These are phyloP conservation scores for Lysandra coridon DNA, from an alignment of 2,888 invertebrate species.

Conservation along the genomic window DNA sequence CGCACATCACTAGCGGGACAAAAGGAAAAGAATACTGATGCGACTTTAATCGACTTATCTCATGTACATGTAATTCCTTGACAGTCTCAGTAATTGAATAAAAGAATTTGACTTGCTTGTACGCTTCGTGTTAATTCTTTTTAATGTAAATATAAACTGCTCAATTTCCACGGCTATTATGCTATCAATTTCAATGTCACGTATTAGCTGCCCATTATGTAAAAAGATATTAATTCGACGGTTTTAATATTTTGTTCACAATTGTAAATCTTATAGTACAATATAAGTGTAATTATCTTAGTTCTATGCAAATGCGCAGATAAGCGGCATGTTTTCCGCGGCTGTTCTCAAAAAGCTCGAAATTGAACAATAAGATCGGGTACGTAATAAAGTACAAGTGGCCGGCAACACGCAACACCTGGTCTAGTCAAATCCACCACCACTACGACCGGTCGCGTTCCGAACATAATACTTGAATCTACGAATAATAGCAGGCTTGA, in stretches of 20 bases:
- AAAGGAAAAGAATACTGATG: neutral
- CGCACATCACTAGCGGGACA: neutral
- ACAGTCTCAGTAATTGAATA: neutral
- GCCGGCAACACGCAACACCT: constrained; percentile 39
- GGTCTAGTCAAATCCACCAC: constrained; percentile 33
- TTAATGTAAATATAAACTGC: neutral
- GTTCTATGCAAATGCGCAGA: neutral
- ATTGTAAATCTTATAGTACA: neutral
- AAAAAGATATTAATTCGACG: too few species aligned
- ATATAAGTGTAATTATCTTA: neutral
- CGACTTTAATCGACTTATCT: constrained; percentile 10
- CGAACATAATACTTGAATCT: constrained; percentile 31
- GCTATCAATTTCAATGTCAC: too few species aligned
- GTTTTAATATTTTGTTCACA: too few species aligned
- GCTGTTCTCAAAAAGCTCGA: neutral
- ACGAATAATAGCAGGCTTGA: neutral
- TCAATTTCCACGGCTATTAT: too few species aligned
- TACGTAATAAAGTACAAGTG: constrained; percentile 19
- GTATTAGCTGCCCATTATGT: too few species aligned
- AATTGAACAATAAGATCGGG: constrained; percentile 26
- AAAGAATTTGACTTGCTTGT: neutral
- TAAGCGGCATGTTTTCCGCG: neutral
- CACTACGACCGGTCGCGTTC: constrained; percentile 37
- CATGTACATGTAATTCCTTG: neutral
- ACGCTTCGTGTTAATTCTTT: neutral